Percentiles rank a stretch among this genome's conserved stretches.
phyloP scores from a whole-genome alignment of 2,113 vertebrate species.

The Mola mola region DNA sequence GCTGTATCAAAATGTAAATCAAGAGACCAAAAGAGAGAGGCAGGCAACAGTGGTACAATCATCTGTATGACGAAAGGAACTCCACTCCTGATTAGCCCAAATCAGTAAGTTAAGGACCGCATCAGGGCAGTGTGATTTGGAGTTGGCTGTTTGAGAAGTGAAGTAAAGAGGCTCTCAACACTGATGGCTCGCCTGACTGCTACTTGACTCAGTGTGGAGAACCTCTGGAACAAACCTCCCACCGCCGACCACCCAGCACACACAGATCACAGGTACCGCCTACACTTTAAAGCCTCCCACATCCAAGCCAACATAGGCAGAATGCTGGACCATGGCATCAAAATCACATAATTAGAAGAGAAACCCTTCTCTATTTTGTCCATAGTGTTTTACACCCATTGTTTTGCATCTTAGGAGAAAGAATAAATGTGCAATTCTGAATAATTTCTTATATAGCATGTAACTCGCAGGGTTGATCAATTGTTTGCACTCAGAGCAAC shows the following conservation, averaged over 20 bases:
- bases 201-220: constrained; percentile 45
- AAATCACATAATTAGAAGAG: no score
- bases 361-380: no score
- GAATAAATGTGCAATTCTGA: no score
- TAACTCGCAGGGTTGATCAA: no score
- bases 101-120: constrained; percentile 58
- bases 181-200: constrained; percentile 55
- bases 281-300: not conserved
- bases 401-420: no score
- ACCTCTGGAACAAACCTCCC: constrained; percentile 43
- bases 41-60: not conserved
- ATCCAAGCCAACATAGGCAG: no score
- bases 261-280: not conserved
- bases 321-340: no score
- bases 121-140: constrained; percentile 67
- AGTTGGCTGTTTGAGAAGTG: constrained; percentile 37
- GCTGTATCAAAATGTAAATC: constrained; percentile 24
- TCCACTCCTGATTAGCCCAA: constrained; percentile 58
- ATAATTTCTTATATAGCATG: no score
- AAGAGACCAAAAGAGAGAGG: constrained; percentile 2
- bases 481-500: no score
- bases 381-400: no score
- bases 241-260: constrained; percentile 6
- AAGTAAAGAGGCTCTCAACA: constrained; percentile 60
- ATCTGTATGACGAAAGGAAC: not conserved